phyloP scores from a whole-genome alignment of 2,113 vertebrate species.

The Hyaena hyaena region DNA sequence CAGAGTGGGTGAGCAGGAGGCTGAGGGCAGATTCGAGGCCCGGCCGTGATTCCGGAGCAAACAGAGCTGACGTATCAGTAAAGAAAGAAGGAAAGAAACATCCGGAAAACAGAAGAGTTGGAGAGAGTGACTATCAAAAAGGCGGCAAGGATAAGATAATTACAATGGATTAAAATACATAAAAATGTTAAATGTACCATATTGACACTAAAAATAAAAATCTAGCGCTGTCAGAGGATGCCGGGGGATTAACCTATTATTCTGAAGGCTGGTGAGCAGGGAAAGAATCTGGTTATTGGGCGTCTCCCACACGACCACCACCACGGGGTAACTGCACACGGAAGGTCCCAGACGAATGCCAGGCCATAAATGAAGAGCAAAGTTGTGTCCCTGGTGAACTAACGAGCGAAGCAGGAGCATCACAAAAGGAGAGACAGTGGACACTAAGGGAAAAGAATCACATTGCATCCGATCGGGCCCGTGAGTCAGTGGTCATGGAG shows the following conservation, averaged over 20 bases:
- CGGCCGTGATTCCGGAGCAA: not conserved
- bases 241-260: not conserved
- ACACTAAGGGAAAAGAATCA: not conserved
- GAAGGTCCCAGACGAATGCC: not conserved
- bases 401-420: not conserved
- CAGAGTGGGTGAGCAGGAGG: not conserved
- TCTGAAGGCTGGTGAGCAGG: not conserved
- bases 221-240: not conserved
- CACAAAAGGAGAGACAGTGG: not conserved
- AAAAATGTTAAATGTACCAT: not conserved
- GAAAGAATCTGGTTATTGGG: not conserved
- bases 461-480: not conserved
- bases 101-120: not conserved
- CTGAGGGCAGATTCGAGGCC: constrained; percentile 59
- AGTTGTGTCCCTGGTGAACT: not conserved
- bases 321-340: not conserved
- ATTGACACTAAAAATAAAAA: not conserved
- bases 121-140: not conserved
- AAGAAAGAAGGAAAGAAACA: not conserved
- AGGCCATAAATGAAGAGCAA: not conserved
- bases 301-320: too few species aligned
- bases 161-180: not conserved
- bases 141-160: not conserved
- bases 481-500: not conserved
- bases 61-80: not conserved